Evolutionary conservation across 2,113 vertebrate genomes (phyloP).

Genomic region (Sinosuthora webbiana): DNA sequence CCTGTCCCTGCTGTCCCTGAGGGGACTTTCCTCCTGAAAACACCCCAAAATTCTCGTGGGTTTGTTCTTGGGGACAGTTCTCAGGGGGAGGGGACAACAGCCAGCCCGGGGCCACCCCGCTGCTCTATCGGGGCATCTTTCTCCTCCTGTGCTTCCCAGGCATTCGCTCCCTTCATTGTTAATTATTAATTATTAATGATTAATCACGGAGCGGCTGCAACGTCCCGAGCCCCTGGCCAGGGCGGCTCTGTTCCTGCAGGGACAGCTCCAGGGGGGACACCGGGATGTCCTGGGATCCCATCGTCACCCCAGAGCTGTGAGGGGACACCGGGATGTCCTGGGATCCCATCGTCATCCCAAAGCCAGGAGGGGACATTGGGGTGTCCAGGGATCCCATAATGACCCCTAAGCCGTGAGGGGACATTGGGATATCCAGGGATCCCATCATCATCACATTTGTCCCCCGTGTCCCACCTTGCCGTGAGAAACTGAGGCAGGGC

Average conservation of each 20-base stretch:
- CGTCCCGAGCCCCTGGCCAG: rapidly evolving
- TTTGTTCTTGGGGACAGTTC: background rate
- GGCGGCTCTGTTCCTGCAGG: background rate
- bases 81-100: rapidly evolving
- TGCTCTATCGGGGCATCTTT: slow-evolving; percentile 25
- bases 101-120: rapidly evolving
- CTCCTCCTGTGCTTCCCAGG: slow-evolving; percentile 12
- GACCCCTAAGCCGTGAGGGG: background rate
- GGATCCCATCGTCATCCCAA: background rate
- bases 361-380: rapidly evolving
- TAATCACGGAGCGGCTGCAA: rapidly evolving
- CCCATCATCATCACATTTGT: background rate
- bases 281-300: background rate
- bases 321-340: background rate
- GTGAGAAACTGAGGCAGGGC: background rate
- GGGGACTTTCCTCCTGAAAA: rapidly evolving
- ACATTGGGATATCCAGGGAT: rapidly evolving
- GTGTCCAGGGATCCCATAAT: rapidly evolving
- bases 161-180: background rate
- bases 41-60: background rate
- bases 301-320: background rate
- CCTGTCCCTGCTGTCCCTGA: rapidly evolving
- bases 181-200: slow-evolving; percentile 47
- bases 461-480: rapidly evolving
- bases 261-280: background rate